These are phyloP conservation scores for Cyclargus thomasi DNA, from an alignment of 1,140 invertebrate genomes.

Conservation along the genomic window DNA sequence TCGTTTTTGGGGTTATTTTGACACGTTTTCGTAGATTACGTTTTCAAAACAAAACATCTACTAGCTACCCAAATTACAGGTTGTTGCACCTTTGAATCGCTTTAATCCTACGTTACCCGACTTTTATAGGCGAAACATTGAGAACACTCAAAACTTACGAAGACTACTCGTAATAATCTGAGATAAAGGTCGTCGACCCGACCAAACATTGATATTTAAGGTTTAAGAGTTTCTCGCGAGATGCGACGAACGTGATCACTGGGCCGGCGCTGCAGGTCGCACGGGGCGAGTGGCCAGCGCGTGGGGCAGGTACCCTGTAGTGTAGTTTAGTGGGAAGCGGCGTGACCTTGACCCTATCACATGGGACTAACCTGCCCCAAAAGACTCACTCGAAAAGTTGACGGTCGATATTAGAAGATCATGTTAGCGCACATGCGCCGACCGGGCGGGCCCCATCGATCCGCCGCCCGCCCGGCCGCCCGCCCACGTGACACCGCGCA, in stretches of 20 bases:
- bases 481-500: constrained; percentile 69
- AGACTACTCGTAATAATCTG: neutral
- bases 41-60: no score
- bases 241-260: neutral
- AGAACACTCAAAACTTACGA: neutral
- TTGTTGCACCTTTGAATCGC: neutral
- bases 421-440: constrained; percentile 57
- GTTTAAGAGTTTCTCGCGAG: neutral
- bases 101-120: neutral
- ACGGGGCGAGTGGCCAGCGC: neutral
- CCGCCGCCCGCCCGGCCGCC: constrained; percentile 64
- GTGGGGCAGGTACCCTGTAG: constrained; percentile 3
- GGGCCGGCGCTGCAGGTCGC: neutral
- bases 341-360: constrained; percentile 69
- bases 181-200: neutral
- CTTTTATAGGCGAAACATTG: neutral
- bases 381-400: constrained; percentile 61
- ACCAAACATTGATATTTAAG: neutral
- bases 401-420: constrained; percentile 61
- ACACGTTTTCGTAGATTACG: no score
- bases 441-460: constrained; percentile 51
- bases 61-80: no score
- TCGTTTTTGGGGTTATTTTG: no score
- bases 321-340: constrained; percentile 41
- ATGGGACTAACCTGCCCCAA: constrained; percentile 74